phyloP scores from a whole-genome alignment of 2,888 invertebrate genomes.

The Drosophila kokeensis region DNA sequence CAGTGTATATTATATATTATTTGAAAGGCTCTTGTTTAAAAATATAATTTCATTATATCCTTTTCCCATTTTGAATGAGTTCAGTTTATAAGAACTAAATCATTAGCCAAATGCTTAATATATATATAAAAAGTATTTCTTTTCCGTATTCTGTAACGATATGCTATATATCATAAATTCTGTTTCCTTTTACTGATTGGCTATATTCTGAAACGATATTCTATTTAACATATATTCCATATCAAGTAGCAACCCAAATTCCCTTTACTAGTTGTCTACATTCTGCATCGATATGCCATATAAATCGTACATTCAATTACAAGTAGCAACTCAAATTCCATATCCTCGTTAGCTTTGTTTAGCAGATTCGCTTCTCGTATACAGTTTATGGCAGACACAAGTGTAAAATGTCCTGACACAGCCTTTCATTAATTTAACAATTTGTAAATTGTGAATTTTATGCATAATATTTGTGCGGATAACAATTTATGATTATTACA shows the following conservation, averaged over 20 bases:
- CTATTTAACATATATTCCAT: background rate
- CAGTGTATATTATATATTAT: background rate
- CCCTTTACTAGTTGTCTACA: background rate
- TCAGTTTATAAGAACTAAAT: background rate
- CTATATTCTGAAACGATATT: background rate
- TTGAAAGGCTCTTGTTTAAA: too few species aligned
- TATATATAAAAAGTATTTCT: background rate
- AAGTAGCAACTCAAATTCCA: background rate
- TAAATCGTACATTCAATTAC: background rate
- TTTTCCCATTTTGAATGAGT: background rate
- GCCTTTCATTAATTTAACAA: conserved; percentile 34
- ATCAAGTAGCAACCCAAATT: background rate
- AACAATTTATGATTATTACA: conserved; percentile 58
- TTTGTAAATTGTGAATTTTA: conserved; percentile 37
- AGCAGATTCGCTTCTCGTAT: background rate
- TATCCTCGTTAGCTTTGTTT: too few species aligned
- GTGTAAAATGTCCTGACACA: conserved; percentile 3
- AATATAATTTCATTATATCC: background rate
- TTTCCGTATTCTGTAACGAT: background rate
- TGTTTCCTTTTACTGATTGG: background rate
- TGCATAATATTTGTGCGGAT: conserved; percentile 46
- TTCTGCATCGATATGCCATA: background rate
- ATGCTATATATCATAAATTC: background rate
- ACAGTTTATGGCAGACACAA: background rate
- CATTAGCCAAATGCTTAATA: background rate